These are phyloP conservation scores for Microcaecilia unicolor DNA, from an alignment of 2,797 vertebrate species.

Conservation along the genomic window DNA sequence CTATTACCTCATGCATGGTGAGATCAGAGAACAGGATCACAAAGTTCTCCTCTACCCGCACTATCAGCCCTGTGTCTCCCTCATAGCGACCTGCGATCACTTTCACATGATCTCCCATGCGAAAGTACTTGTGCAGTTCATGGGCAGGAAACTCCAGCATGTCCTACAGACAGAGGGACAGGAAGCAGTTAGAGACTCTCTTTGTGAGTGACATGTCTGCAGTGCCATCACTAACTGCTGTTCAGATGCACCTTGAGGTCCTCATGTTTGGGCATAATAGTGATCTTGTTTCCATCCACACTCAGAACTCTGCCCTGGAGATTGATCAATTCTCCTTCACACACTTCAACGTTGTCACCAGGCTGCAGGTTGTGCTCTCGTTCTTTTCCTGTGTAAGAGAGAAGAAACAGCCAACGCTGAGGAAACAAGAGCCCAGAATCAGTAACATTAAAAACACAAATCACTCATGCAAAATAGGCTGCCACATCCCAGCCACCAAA, in stretches of 20 bases:
- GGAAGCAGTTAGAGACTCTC: fast-evolving
- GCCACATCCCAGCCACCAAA: no score
- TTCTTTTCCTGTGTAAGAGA: slow-evolving; percentile 68
- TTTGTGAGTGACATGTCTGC: no score
- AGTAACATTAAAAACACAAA: no score
- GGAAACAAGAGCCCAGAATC: no score
- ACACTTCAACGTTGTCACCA: slow-evolving; percentile 92
- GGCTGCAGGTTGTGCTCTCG: slow-evolving; percentile 91
- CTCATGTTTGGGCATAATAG: slow-evolving; percentile 93
- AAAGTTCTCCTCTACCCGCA: slow-evolving; percentile 90
- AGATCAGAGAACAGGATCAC: slow-evolving; percentile 94
- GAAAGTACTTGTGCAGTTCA: slow-evolving; percentile 85
- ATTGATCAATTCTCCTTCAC: slow-evolving; percentile 91
- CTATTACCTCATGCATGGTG: slow-evolving; percentile 92
- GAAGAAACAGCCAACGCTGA: no score
- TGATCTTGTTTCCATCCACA: slow-evolving; percentile 93
- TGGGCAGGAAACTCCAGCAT: slow-evolving; percentile 91
- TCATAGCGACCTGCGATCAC: slow-evolving; percentile 89
- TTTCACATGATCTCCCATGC: slow-evolving; percentile 94
- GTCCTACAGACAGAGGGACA: slow-evolving; percentile 50
- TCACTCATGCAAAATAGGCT: no score
- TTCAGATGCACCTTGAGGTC: slow-evolving; percentile 92
- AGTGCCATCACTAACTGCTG: no score
- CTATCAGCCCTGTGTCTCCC: slow-evolving; percentile 88
- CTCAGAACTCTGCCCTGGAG: slow-evolving; percentile 92